A percentile compares a stretch with the other conserved stretches of the same genome.
These are phyloP conservation scores for Diabrotica virgifera DNA, from an alignment of 1,140 invertebrate species.

Conservation along the genomic window DNA sequence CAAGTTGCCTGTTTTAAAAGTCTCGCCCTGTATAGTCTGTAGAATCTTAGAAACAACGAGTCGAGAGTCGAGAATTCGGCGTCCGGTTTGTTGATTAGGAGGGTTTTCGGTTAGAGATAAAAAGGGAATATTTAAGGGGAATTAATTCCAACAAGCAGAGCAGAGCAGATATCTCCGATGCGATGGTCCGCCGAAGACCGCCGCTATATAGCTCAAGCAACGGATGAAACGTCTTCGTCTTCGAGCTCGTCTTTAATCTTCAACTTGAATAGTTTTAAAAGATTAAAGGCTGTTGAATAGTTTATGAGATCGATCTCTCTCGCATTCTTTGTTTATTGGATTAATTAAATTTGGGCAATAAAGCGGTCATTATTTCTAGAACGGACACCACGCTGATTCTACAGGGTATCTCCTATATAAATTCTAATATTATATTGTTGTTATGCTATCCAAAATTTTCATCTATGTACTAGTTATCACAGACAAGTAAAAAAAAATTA, in stretches of 20 bases:
- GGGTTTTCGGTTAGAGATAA: background rate
- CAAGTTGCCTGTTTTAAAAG: too few relatives aligned
- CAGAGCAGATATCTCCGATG: background rate
- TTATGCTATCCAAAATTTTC: too few relatives aligned
- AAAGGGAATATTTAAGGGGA: slow-evolving; percentile 2
- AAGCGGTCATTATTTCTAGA: slow-evolving; percentile 1
- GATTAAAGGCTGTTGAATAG: slow-evolving; percentile 2
- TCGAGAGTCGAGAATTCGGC: background rate
- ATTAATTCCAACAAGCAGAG: background rate
- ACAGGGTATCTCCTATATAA: background rate
- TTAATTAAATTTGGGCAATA: slow-evolving; percentile 3
- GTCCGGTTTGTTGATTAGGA: slow-evolving; percentile 1
- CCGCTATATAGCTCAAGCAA: too few relatives aligned
- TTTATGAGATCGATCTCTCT: slow-evolving; percentile 2
- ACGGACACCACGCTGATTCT: background rate
- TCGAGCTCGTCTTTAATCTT: background rate
- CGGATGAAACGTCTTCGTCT: too few relatives aligned
- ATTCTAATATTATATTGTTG: too few relatives aligned
- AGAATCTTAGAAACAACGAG: too few relatives aligned
- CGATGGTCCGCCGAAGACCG: background rate
- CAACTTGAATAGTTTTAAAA: slow-evolving; percentile 3
- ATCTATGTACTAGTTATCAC: too few relatives aligned
- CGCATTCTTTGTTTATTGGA: slow-evolving; percentile 2
- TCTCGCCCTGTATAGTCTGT: too few relatives aligned
- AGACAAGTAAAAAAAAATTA: too few relatives aligned